These are phyloP conservation scores for Xestia rhomboidea DNA, from an alignment of 2,888 invertebrate species.

Conservation along the genomic window DNA sequence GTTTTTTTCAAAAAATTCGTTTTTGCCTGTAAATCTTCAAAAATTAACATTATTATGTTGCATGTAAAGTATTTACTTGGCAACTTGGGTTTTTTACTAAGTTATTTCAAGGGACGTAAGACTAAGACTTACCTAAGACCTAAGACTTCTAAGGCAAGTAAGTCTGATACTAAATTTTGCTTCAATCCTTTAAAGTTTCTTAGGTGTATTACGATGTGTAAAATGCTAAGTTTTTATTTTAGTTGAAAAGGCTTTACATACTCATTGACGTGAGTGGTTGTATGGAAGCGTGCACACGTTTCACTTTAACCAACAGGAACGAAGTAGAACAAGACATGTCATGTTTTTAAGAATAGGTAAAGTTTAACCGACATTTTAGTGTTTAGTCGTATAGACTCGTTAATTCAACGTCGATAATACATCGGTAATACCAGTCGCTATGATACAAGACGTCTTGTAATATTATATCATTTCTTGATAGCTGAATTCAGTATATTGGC, in stretches of 20 bases:
- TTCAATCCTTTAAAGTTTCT: constrained; percentile 11
- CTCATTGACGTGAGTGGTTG: constrained; percentile 29
- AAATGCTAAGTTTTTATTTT: constrained; percentile 38
- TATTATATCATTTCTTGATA: neutral
- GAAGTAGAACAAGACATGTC: neutral
- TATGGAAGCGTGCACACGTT: constrained; percentile 6
- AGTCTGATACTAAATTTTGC: neutral
- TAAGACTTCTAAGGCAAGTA: neutral
- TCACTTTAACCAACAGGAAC: neutral
- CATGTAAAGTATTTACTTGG: constrained; percentile 4
- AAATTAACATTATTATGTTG: neutral
- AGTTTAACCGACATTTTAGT: neutral
- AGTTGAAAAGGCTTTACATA: constrained; percentile 33
- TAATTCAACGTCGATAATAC: neutral
- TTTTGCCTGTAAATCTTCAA: neutral
- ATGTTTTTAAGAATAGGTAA: neutral
- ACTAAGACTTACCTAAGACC: no score
- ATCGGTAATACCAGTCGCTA: neutral
- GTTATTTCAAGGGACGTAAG: neutral
- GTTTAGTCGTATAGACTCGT: neutral
- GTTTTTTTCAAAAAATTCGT: neutral
- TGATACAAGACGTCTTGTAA: neutral
- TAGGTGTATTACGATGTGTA: constrained; percentile 23
- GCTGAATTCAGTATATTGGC: neutral
- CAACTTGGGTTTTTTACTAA: neutral